A percentile compares a stretch with the other conserved stretches of the same genome.
phyloP scores from a whole-genome alignment of 2,888 invertebrate genomes.

The Sarcophaga carnaria region DNA sequence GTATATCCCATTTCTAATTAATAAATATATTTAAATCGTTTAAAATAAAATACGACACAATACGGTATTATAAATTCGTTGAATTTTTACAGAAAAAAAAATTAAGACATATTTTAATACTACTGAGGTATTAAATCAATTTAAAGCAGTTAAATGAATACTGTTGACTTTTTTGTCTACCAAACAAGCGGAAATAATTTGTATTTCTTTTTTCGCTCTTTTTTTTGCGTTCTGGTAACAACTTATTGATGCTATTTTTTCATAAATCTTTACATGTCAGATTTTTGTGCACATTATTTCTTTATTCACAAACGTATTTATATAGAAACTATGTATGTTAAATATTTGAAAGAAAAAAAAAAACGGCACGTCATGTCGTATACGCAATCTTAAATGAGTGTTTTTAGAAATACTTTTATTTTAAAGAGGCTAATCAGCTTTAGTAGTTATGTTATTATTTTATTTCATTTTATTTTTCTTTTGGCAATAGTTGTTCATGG shows the following conservation, averaged over 20 bases:
- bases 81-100: too few species aligned
- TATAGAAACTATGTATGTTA: too few species aligned
- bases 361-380: slow-evolving; percentile 11
- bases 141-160: neutral
- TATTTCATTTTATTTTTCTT: neutral
- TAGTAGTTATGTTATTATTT: neutral
- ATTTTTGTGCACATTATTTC: neutral
- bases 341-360: neutral
- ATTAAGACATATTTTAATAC: too few species aligned
- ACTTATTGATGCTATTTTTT: neutral
- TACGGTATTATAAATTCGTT: too few species aligned
- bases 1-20: too few species aligned
- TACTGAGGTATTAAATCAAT: neutral
- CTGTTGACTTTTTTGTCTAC: neutral
- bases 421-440: slow-evolving; percentile 7
- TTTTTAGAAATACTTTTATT: neutral
- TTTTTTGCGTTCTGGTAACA: neutral
- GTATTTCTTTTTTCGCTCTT: neutral
- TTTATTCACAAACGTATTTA: too few species aligned
- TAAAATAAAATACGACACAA: too few species aligned
- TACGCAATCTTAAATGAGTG: neutral
- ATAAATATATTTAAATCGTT: too few species aligned
- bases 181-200: slow-evolving; percentile 20
- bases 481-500: slow-evolving; percentile 27
- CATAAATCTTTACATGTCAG: slow-evolving; percentile 2